Percentiles rank a stretch among this genome's conserved stretches.
These are phyloP conservation scores for Drosophila parthenogenetica DNA, from an alignment of 2,888 invertebrate species.

Conservation along the genomic window DNA sequence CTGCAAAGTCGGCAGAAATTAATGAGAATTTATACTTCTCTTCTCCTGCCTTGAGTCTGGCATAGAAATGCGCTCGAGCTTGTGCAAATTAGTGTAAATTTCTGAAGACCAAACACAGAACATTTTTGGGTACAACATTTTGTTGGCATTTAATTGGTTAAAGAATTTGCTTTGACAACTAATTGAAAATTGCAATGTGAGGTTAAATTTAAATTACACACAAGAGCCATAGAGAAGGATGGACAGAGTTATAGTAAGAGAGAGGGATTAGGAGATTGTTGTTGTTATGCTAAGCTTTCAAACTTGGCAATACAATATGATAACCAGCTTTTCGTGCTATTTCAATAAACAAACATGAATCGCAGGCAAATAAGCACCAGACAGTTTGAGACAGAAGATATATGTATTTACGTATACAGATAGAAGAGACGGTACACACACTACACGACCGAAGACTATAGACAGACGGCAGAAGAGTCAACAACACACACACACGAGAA, in stretches of 20 bases:
- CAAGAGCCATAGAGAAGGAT: neutral
- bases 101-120: slow-evolving; percentile 31
- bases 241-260: neutral
- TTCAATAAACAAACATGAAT: slow-evolving; percentile 71
- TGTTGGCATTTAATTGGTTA: slow-evolving; percentile 46
- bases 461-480: slow-evolving; percentile 21
- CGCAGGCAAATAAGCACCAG: slow-evolving; percentile 56
- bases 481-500: slow-evolving; percentile 45
- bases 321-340: slow-evolving; percentile 53
- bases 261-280: neutral
- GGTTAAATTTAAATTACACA: neutral
- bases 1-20: slow-evolving; percentile 67
- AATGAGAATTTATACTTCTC: slow-evolving; percentile 63
- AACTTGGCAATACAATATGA: slow-evolving; percentile 29
- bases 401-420: neutral
- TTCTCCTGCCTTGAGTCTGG: neutral
- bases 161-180: slow-evolving; percentile 42
- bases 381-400: slow-evolving; percentile 6
- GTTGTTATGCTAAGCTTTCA: slow-evolving; percentile 25
- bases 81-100: slow-evolving; percentile 38
- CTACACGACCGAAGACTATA: neutral
- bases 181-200: slow-evolving; percentile 33
- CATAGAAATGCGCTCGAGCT: slow-evolving; percentile 35
- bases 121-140: slow-evolving; percentile 21
- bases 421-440: slow-evolving; percentile 5